Evolutionary conservation across 2,113 vertebrate genomes (phyloP), one percentile per base, ranked within the genome.

Genomic region (Mus pahari): DNA sequence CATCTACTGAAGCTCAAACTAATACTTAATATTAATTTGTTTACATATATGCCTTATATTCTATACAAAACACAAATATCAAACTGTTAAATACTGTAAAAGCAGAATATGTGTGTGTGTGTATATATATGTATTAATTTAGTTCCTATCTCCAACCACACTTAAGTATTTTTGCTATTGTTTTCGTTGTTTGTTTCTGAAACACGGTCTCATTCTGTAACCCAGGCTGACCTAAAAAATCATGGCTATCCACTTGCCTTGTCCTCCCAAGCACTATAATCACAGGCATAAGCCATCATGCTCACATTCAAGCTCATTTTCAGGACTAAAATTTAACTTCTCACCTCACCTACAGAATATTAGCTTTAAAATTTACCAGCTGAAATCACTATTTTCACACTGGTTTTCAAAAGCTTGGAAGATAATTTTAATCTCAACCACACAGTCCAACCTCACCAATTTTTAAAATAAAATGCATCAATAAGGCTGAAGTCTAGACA

Each of bases 391-490:
- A 31, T 74, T 87, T 92, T 86, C 70, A 94, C 42, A 74, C 9
- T 86, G 14, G 10, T 79, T 88, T 96, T 96, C 74, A 91, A 62
- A 91, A 95, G 90, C 12, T 66, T 75, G 48, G 45, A 97, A 48
- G 48, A 36, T 68, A 5, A 19, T 92, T 90, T 74, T 95, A 91
- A 26, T 92, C 45, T 90, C 87, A 92, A 79, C 36, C 89, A 82
- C n/a, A 97, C 1, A 83, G 55, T 55, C 55, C 28, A 96, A 84
- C 4, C 26, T 90, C 82, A 95, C 20, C 84, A 91, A 96, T 86
- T 58, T 95, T 96, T 92, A 82, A 94, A 94, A 92, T 89, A 86
- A 94, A 97, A 96, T 42, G 45, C 3, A 88, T 58, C 88, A 91
- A 58, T 73, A 96, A 78, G 48, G 86, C 94, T 89, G 45, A 97